phyloP scores from a whole-genome alignment of 2,797 vertebrate genomes.

The Champsocephalus esox region DNA sequence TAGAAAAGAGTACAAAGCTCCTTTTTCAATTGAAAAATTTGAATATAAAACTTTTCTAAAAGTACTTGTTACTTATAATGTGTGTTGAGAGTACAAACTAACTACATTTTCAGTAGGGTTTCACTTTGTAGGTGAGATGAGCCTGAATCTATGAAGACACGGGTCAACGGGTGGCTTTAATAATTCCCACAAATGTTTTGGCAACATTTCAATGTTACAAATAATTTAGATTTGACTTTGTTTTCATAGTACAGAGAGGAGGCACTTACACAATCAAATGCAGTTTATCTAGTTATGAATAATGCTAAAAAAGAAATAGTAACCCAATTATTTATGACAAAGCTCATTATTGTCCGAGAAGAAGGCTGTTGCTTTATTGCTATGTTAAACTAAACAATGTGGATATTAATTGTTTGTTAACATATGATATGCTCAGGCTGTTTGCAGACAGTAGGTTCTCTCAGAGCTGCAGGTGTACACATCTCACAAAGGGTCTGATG shows the following conservation, averaged over 20 bases:
- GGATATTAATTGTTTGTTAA: neutral
- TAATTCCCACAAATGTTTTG: constrained; percentile 12
- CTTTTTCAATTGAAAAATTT: too few relatives aligned
- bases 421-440: neutral
- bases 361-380: neutral
- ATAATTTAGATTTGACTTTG: neutral
- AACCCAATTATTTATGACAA: neutral
- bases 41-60: too few relatives aligned
- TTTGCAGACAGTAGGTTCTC: neutral
- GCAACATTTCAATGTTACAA: neutral
- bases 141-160: neutral
- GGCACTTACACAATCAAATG: too few relatives aligned
- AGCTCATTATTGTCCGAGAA: constrained; percentile 1
- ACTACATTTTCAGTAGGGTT: neutral
- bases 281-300: too few relatives aligned
- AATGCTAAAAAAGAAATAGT: too few relatives aligned
- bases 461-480: constrained; percentile 8
- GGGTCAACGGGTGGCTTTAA: constrained; percentile 3
- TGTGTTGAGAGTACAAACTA: neutral
- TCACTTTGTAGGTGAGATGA: neutral
- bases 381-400: neutral
- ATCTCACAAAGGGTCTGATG: neutral
- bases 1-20: too few relatives aligned
- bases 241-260: neutral
- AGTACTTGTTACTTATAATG: too few relatives aligned